phyloP scores from a whole-genome alignment of 2,113 vertebrate genomes.

The Mus spicilegus region DNA sequence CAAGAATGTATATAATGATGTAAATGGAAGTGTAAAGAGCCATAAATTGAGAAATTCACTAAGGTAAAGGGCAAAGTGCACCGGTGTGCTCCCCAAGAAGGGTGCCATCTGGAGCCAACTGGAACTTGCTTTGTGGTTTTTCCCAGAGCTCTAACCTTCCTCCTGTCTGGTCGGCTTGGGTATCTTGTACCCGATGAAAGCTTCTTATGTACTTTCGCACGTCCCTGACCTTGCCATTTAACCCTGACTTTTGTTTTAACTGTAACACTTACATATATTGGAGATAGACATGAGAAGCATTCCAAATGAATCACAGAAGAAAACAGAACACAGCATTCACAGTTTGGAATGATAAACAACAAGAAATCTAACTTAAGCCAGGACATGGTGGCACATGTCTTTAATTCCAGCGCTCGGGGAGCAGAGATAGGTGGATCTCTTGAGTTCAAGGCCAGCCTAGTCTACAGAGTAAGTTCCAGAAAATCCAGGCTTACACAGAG shows the following conservation, averaged over 20 bases:
- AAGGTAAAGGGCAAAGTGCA: neutral
- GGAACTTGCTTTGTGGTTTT: neutral
- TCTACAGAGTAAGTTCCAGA: neutral
- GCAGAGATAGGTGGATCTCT: neutral
- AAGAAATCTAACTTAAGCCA: neutral
- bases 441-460: neutral
- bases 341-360: neutral
- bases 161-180: neutral
- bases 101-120: neutral
- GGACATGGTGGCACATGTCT: neutral
- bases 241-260: neutral
- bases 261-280: neutral
- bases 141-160: neutral
- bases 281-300: neutral
- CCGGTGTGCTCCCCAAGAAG: neutral
- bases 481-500: neutral
- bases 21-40: neutral
- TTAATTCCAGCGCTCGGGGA: neutral
- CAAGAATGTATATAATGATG: neutral
- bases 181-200: neutral
- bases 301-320: neutral
- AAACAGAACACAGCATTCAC: no score
- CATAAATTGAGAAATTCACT: neutral
- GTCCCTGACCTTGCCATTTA: neutral
- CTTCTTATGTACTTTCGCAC: neutral